phyloP scores from a whole-genome alignment of 2,888 invertebrate genomes.

The Uloborus plumipes region DNA sequence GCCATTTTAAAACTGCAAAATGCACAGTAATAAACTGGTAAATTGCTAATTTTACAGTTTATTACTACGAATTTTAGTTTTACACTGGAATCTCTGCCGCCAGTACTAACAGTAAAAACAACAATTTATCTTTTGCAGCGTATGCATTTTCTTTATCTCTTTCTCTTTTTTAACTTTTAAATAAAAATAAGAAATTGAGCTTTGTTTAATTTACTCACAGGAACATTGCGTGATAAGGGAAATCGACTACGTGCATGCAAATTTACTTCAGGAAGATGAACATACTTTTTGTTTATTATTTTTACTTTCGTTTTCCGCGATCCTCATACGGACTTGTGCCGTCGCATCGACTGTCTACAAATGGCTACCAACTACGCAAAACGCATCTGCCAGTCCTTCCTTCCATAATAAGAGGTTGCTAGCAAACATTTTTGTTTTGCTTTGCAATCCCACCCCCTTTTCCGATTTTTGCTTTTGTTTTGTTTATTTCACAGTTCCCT shows the following conservation, averaged over 20 bases:
- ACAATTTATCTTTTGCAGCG: too few species aligned
- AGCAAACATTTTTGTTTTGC: constrained; percentile 34
- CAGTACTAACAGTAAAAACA: too few species aligned
- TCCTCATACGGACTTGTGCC: background rate
- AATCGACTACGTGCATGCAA: background rate
- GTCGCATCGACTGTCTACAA: constrained; percentile 1
- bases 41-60: too few species aligned
- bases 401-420: constrained; percentile 47
- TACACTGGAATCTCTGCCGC: too few species aligned
- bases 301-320: background rate
- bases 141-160: too few species aligned
- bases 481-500: constrained; percentile 34
- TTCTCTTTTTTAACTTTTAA: too few species aligned
- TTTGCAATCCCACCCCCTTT: constrained; percentile 10
- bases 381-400: constrained; percentile 22
- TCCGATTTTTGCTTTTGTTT: constrained; percentile 12
- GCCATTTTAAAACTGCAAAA: too few species aligned
- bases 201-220: too few species aligned
- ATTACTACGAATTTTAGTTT: too few species aligned
- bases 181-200: too few species aligned
- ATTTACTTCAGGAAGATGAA: background rate
- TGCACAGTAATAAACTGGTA: too few species aligned
- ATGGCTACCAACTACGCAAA: constrained; percentile 35
- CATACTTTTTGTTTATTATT: background rate
- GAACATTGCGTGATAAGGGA: background rate